Evolutionary conservation across 2,113 vertebrate genomes (phyloP), one percentile per base, ranked within the genome.

Genomic region (Leucosticte australis): DNA sequence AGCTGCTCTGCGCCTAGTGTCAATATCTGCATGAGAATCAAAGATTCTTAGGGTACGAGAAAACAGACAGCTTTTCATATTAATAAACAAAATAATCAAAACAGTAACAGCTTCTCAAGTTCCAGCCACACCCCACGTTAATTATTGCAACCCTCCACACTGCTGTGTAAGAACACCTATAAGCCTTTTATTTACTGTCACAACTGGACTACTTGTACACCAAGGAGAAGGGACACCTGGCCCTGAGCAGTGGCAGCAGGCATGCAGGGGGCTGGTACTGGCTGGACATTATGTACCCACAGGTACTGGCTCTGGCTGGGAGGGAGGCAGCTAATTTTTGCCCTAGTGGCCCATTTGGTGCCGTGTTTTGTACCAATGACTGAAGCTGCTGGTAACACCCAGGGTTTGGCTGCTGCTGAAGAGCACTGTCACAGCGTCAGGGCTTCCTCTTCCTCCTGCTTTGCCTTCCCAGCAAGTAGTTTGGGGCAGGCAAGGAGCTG

Each of bases 1-100:
- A 24, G 99, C 99, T 53, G 99, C 99, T 97, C 99, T 98, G 37
- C 99, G 99, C 87, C 99, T 98, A 62, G 99, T 99, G 97, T 99
- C 99, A 41, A 99, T 99, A 97, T 99, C 99, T 99, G 97, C 35
- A 90, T 2, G 68, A 92, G 53, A 91, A 94, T 57, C 86, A 74
- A 82, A 95, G 33, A 50, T 4, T 35, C 46, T 83, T 87, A 64
- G 30, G 17, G 15, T 21, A 47, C 2, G 23, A 87, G 41, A 70
- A 73, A 90, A 56, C 24, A 70, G 3, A 67, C 15, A 89, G 53
- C 35, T 83, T 55, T 68, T 52, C 46, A 35, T 33, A 57, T 19
- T 33, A 83, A 89, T 28, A 52, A 78, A 49, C n/a, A 53, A 4
- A 53, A 26, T 6, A 28, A 55, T 26, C 52, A 64, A n/a, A 46